Percentiles rank a stretch among this genome's conserved stretches.
These are phyloP conservation scores for Gavia stellata DNA, from an alignment of 2,113 vertebrate genomes.

Conservation along the genomic window DNA sequence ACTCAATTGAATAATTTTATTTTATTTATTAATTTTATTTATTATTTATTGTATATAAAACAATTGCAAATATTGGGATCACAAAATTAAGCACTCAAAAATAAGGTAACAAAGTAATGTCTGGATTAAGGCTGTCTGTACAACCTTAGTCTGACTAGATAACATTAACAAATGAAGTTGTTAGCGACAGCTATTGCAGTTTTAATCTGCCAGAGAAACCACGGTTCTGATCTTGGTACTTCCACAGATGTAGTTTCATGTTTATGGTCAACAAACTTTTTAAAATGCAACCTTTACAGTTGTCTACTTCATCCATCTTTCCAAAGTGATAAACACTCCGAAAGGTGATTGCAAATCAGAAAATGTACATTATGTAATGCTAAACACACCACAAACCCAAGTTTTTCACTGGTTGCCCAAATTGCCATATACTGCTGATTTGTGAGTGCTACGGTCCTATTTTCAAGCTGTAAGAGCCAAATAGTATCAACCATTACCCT, in stretches of 20 bases:
- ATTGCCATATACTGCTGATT: neutral
- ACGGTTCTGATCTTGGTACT: neutral
- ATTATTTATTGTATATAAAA: neutral
- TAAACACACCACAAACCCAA: neutral
- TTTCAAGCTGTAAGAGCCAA: neutral
- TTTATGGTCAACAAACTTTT: neutral
- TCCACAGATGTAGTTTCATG: neutral
- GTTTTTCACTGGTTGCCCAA: neutral
- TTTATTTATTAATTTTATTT: neutral
- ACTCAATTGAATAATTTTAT: neutral
- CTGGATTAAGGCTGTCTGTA: neutral
- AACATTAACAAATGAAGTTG: neutral
- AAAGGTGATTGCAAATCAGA: neutral
- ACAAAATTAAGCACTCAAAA: neutral
- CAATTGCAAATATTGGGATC: neutral
- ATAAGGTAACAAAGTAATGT: neutral
- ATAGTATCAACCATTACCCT: neutral
- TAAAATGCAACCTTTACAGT: neutral
- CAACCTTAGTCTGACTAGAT: neutral
- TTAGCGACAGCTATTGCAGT: neutral
- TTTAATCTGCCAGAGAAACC: neutral
- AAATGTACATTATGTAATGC: neutral
- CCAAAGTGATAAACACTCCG: neutral
- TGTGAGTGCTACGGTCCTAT: neutral
- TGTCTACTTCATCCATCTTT: neutral